Evolutionary conservation across 1,140 invertebrate genomes (phyloP), one percentile per base, ranked within the genome.

Genomic region (Achroia grisella): DNA sequence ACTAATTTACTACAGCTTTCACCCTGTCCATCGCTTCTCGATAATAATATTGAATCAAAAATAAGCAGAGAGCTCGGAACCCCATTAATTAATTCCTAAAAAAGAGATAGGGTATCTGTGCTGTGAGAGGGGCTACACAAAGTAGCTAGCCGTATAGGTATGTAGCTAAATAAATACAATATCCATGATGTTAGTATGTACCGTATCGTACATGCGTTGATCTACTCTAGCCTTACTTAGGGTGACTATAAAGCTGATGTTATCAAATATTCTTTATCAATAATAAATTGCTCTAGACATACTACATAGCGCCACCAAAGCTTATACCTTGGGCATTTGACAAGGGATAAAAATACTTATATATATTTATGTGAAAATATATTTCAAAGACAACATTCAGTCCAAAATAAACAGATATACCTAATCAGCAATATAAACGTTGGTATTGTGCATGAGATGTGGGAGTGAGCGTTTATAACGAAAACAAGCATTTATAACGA

Each of bases 61-160:
- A 68, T 48, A 63, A 56, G 48, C 44, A 39, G 41, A 49, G 55
- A 56, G 51, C 44, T 64, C 45, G n/a, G 51, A 47, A 14, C 57
- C 57, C 62, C 58, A 63, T 69, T 66, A 60, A 69, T 64, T 69
- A 64, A 54, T 54, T 40, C 46, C 47, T 59, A 62, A 67, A n/a
- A 71, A 54, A 46, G 39, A 37, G 32, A 23, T 17, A 14, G 12
- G 14, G 1, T 9, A 13, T 15, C 35, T 10, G 4, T 6, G 12
- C 35, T 23, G 17, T 2, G 17, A 23, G 17, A 23, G 17, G 17
- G 2, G 6, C 2, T 6, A 6, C 17, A 23, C 17, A 23, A 23
- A 23, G 17, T 23, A 23, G 17, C 2, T 23, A 23, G 17, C 2
- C 17, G 6, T 6, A 23, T 23, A 23, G 2, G 35, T 37, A 23